Evolutionary conservation across 2,113 vertebrate genomes (phyloP).

Genomic region (Sinosuthora webbiana): DNA sequence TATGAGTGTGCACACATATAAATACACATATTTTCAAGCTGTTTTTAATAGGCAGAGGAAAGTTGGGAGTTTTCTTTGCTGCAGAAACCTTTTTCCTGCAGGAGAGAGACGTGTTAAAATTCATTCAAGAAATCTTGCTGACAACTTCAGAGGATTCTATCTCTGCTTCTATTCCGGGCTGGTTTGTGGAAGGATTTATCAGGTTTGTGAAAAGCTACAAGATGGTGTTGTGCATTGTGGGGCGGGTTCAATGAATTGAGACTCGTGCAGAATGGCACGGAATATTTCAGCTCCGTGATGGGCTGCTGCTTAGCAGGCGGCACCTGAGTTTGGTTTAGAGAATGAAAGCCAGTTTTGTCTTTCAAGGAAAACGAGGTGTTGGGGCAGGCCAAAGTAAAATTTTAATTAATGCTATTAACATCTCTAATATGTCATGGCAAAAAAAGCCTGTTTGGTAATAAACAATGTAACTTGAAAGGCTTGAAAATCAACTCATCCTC

Average conservation of each 20-base stretch:
- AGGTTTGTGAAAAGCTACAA: neutral
- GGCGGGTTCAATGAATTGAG: neutral
- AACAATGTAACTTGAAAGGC: neutral
- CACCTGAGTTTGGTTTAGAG: neutral
- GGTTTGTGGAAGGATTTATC: neutral
- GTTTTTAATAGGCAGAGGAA: neutral
- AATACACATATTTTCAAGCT: neutral
- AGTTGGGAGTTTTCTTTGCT: neutral
- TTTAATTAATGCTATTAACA: neutral
- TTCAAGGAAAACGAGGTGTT: neutral
- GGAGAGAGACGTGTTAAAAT: neutral
- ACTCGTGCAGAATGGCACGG: neutral
- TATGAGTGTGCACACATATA: neutral
- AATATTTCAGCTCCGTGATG: neutral
- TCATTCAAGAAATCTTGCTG: slow-evolving; percentile 16
- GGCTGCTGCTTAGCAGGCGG: neutral
- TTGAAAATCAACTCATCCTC: neutral
- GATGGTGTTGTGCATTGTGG: neutral
- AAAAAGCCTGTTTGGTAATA: neutral
- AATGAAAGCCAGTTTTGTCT: neutral
- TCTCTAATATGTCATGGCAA: neutral
- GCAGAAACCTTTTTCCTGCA: neutral
- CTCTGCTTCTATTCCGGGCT: neutral
- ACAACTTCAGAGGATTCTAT: neutral
- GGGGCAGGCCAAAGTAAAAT: neutral